These are phyloP conservation scores for Embidobia sp. DNA, from an alignment of 2,888 invertebrate species.

Conservation along the genomic window DNA sequence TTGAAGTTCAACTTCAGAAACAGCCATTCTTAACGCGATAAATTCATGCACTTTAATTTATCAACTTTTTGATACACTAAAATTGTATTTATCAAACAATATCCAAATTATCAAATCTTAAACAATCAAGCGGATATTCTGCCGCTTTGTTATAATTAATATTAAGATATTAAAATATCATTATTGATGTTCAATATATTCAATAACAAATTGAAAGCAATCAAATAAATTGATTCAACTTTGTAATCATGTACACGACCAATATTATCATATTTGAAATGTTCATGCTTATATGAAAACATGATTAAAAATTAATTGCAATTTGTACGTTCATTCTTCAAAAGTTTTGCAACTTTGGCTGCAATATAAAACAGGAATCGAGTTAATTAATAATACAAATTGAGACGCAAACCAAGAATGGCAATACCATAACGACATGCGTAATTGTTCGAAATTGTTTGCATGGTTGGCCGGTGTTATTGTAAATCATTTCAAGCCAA, in stretches of 20 bases:
- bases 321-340: slow-evolving; percentile 34
- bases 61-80: no score
- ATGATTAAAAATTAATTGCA: slow-evolving; percentile 23
- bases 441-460: slow-evolving; percentile 29
- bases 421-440: slow-evolving; percentile 19
- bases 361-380: slow-evolving; percentile 25
- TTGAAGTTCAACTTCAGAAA: no score
- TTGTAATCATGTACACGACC: slow-evolving; percentile 22
- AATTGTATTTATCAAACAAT: no score
- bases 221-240: slow-evolving; percentile 29
- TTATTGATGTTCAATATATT: slow-evolving; percentile 26
- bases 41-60: no score
- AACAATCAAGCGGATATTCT: no score
- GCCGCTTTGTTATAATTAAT: no score
- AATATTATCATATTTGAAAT: slow-evolving; percentile 44
- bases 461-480: slow-evolving; percentile 26
- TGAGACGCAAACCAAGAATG: slow-evolving; percentile 21
- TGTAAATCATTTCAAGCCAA: no score
- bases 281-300: slow-evolving; percentile 16
- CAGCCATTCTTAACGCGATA: no score
- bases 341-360: slow-evolving; percentile 20
- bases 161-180: slow-evolving; percentile 11
- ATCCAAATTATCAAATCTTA: no score
- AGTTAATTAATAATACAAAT: slow-evolving; percentile 44
- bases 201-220: slow-evolving; percentile 15